phyloP scores from a whole-genome alignment of 2,113 vertebrate species.

The Jacana jacana region DNA sequence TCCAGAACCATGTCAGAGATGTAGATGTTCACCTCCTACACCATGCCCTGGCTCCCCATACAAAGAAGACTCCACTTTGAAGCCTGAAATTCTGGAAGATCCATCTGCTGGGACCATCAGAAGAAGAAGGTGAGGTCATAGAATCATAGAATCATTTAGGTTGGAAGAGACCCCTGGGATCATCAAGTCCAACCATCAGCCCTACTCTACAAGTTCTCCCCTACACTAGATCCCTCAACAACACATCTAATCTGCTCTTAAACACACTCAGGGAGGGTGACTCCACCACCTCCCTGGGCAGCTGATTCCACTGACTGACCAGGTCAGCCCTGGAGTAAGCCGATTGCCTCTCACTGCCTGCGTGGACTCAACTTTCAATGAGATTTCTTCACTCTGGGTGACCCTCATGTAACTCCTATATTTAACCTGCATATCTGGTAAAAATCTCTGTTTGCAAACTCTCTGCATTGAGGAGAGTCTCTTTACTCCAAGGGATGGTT shows the following conservation, averaged over 20 bases:
- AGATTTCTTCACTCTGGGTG: neutral
- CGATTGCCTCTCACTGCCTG: accelerated
- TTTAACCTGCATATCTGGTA: neutral
- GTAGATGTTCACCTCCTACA: neutral
- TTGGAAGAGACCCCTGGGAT: no score
- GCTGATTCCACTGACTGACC: no score
- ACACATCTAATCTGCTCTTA: no score
- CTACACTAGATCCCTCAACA: no score
- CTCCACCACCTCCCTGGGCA: no score
- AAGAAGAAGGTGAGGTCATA: neutral
- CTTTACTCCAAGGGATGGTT: neutral
- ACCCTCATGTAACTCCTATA: neutral
- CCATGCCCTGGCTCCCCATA: neutral
- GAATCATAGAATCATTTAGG: no score
- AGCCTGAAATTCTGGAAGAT: neutral
- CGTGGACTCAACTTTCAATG: neutral
- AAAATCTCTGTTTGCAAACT: neutral
- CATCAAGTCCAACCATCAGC: no score
- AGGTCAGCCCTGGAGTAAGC: neutral
- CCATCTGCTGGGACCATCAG: neutral
- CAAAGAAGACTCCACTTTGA: neutral
- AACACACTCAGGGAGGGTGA: no score
- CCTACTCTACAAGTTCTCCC: no score
- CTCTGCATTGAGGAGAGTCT: neutral
- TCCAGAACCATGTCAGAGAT: neutral